Evolutionary conservation across 2,888 invertebrate genomes (phyloP).

Genomic region (Aphidoletes aphidimyza): DNA sequence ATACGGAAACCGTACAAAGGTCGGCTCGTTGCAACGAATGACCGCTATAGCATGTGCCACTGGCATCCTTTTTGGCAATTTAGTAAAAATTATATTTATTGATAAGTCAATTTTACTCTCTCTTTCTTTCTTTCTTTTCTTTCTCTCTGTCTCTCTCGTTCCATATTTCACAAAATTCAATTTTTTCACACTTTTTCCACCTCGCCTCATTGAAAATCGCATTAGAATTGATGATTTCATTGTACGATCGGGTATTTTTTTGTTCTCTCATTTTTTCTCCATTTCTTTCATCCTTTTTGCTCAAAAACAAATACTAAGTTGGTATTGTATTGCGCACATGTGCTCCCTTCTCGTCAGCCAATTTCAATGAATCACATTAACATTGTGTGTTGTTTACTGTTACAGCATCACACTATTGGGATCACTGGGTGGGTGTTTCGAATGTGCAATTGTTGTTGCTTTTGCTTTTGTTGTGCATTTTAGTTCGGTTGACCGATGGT

Average conservation of each 20-base stretch:
- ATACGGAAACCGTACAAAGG: neutral
- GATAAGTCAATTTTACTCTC: neutral
- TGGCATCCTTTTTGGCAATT: too few species aligned
- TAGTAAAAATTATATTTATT: too few species aligned
- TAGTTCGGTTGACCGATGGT: conserved; percentile 38
- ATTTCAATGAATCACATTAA: neutral
- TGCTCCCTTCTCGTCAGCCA: neutral
- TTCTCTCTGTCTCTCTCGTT: too few species aligned
- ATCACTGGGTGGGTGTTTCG: neutral
- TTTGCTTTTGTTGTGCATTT: conserved; percentile 41
- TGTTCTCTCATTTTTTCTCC: neutral
- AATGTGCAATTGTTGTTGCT: neutral
- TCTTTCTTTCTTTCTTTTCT: neutral
- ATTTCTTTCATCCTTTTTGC: neutral
- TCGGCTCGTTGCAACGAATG: neutral
- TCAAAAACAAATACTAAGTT: neutral
- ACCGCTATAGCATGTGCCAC: neutral
- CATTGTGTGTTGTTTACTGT: neutral
- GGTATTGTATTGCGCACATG: neutral
- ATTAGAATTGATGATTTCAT: neutral
- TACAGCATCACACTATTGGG: neutral
- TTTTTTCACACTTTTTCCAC: conserved; percentile 27
- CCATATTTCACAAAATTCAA: neutral
- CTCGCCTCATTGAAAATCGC: neutral
- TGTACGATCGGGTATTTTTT: too few species aligned